Conservation (phyloP, 2,888 invertebrate species). For the Dryomyza anilis region DNA sequence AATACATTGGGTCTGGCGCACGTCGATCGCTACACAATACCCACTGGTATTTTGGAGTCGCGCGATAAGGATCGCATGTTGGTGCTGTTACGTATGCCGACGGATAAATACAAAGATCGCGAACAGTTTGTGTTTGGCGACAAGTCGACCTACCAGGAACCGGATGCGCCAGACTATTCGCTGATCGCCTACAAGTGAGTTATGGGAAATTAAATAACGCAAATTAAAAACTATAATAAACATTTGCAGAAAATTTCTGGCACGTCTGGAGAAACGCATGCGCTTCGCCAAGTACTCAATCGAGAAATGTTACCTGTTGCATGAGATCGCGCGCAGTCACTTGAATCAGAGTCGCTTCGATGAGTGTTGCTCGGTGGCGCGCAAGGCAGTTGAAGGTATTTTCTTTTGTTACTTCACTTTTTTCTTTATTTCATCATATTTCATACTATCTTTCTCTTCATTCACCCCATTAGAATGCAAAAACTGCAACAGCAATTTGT, state of each 20-base stretch:
- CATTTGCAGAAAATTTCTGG: conserved; percentile 42
- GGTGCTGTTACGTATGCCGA: conserved; percentile 39
- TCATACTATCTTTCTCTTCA: not conserved
- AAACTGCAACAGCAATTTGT: conserved; percentile 46
- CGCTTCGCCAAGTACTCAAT: conserved; percentile 45
- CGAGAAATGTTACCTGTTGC: conserved; percentile 47
- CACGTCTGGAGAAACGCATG: conserved; percentile 44
- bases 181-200: conserved; percentile 46
- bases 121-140: conserved; percentile 50
- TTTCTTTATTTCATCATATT: not conserved
- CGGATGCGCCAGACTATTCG: conserved; percentile 41
- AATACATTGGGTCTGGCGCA: conserved; percentile 55
- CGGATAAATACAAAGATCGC: conserved; percentile 44
- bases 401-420: too few species aligned
- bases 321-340: conserved; percentile 48
- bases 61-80: conserved; percentile 33
- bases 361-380: conserved; percentile 43
- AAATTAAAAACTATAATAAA: too few species aligned
- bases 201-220: not conserved
- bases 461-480: conserved; percentile 38
- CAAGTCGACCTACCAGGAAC: conserved; percentile 42
- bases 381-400: conserved; percentile 44
- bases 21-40: conserved; percentile 47
- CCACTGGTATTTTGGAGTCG: conserved; percentile 29
- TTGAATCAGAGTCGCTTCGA: conserved; percentile 45